Percentiles rank a stretch among this genome's conserved stretches.
Evolutionary conservation across 2,113 vertebrate genomes (phyloP).

Genomic region (Sinosuthora webbiana): DNA sequence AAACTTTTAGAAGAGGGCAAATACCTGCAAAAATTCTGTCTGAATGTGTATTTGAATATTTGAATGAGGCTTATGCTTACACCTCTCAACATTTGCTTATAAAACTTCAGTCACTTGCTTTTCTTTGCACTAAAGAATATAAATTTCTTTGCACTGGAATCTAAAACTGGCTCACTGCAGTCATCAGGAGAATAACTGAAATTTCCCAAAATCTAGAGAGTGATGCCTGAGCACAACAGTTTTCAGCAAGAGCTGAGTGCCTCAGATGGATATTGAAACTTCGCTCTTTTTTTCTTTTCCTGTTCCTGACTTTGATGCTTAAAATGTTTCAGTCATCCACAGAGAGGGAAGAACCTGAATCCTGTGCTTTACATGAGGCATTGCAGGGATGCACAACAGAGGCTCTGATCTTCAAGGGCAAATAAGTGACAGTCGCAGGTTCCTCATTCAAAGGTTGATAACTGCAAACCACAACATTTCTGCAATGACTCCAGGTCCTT

Average conservation of each 20-base stretch:
- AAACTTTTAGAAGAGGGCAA: neutral
- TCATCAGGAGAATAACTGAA: neutral
- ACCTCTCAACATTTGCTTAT: neutral
- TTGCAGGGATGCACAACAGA: neutral
- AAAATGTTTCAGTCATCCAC: neutral
- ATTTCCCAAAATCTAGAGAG: neutral
- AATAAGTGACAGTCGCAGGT: neutral
- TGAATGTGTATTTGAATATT: neutral
- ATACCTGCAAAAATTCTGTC: neutral
- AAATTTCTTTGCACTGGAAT: neutral
- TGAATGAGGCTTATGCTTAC: neutral
- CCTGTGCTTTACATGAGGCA: neutral
- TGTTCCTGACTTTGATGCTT: neutral
- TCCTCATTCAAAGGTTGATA: neutral
- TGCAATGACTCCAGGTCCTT: neutral
- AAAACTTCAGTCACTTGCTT: neutral
- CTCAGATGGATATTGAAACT: neutral
- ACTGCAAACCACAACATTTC: neutral
- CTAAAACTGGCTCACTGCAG: neutral
- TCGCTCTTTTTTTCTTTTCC: neutral
- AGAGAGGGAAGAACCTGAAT: neutral
- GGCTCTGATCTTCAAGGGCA: neutral
- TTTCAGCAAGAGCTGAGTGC: neutral
- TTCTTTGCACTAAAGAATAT: neutral
- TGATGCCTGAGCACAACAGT: neutral